A percentile compares a stretch with the other conserved stretches of the same genome.
Evolutionary conservation across 2,113 vertebrate genomes (phyloP).

Genomic region (Motacilla tschutschensis): DNA sequence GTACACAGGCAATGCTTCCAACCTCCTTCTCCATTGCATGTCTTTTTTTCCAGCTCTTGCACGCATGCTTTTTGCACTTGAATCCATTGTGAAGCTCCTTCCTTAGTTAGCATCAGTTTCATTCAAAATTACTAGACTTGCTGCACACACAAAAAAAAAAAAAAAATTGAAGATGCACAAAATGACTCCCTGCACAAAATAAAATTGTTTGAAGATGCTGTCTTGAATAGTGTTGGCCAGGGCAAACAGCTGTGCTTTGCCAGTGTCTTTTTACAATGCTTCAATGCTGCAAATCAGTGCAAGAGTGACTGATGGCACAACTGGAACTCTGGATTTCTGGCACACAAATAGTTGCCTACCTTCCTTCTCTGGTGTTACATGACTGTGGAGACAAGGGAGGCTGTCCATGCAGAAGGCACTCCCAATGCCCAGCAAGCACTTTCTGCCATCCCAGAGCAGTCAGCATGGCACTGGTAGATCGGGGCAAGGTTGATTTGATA

Average conservation of each 20-base stretch:
- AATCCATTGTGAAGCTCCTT: not conserved
- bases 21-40: not conserved
- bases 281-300: not conserved
- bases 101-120: not conserved
- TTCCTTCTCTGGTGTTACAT: not conserved
- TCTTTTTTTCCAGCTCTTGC: not conserved
- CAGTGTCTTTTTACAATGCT: not conserved
- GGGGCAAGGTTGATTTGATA: not conserved
- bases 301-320: not conserved
- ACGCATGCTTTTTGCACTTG: not conserved
- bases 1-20: not conserved
- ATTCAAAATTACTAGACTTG: not conserved
- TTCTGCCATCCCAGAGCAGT: not conserved
- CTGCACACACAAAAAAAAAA: not conserved
- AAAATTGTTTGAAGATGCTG: not conserved
- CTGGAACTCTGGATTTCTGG: not conserved
- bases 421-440: not conserved
- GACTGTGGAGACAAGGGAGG: not conserved
- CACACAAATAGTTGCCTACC: accelerated
- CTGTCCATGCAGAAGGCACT: not conserved
- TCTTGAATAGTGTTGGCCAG: not conserved
- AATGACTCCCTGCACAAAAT: not conserved
- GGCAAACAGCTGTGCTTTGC: not conserved
- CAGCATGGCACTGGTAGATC: not conserved
- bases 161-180: not conserved